phyloP scores from a whole-genome alignment of 2,797 vertebrate genomes.

The Miichthys miiuy region DNA sequence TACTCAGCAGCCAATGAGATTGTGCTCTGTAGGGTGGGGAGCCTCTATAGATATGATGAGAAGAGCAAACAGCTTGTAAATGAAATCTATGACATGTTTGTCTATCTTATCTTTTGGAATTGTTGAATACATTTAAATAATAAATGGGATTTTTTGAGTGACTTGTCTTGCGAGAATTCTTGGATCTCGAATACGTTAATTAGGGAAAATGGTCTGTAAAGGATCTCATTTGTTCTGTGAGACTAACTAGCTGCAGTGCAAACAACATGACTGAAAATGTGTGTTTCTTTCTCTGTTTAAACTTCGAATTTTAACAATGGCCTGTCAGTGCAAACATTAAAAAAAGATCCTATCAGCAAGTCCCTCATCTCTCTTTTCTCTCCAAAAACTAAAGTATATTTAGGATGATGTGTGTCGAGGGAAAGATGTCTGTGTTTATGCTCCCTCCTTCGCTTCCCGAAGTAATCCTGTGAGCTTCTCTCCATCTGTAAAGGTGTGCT shows the following conservation, averaged over 20 bases:
- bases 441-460: constrained; percentile 36
- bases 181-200: constrained; percentile 66
- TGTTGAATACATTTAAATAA: constrained; percentile 89
- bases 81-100: constrained; percentile 85
- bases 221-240: constrained; percentile 43
- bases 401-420: constrained; percentile 58
- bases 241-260: constrained; percentile 41
- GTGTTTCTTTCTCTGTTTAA: constrained; percentile 48
- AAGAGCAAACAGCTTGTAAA: constrained; percentile 84
- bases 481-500: constrained; percentile 70
- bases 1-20: constrained; percentile 83
- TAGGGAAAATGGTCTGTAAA: constrained; percentile 53
- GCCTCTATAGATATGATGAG: constrained; percentile 72
- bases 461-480: constrained; percentile 49
- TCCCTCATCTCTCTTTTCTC: constrained; percentile 65
- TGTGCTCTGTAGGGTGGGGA: constrained; percentile 71
- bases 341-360: constrained; percentile 50
- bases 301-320: constrained; percentile 50
- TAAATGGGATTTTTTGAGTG: constrained; percentile 87
- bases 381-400: constrained; percentile 64
- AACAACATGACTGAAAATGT: constrained; percentile 57
- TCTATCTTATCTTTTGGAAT: constrained; percentile 86
- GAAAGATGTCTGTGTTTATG: constrained; percentile 61
- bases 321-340: constrained; percentile 60
- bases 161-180: constrained; percentile 74